These are phyloP conservation scores for Pluvialis apricaria DNA, from an alignment of 2,113 vertebrate genomes.

Conservation along the genomic window DNA sequence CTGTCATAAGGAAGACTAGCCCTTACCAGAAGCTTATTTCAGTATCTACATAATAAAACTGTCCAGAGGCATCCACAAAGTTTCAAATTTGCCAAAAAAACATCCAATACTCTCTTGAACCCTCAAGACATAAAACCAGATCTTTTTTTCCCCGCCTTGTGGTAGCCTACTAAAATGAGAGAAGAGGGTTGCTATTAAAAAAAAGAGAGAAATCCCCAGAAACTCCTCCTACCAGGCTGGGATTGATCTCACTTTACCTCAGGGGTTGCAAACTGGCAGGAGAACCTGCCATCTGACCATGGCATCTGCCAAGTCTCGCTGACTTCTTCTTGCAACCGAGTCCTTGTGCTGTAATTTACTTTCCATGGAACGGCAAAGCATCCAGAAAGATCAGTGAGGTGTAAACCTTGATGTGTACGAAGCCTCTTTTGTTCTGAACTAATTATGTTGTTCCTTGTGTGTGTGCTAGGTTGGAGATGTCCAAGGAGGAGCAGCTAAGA, in stretches of 20 bases:
- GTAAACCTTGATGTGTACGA: not conserved
- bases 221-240: conserved; percentile 15
- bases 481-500: not conserved
- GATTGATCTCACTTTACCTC: conserved; percentile 24
- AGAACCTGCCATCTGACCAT: not conserved
- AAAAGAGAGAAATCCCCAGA: not conserved
- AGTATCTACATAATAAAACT: not conserved
- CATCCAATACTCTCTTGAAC: not conserved
- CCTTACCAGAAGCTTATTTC: not conserved
- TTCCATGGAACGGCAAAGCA: not conserved
- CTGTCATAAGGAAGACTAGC: not conserved
- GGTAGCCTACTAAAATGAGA: not conserved
- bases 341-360: not conserved
- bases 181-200: not conserved
- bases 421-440: not conserved
- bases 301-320: not conserved
- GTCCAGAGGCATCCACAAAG: not conserved
- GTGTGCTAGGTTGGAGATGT: not conserved
- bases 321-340: not conserved
- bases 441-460: not conserved
- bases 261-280: conserved; percentile 6
- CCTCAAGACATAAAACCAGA: not conserved
- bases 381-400: not conserved
- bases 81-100: not conserved
- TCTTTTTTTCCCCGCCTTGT: not conserved